These are phyloP conservation scores for Bombus affinis DNA, from an alignment of 1,140 invertebrate genomes.

Conservation along the genomic window DNA sequence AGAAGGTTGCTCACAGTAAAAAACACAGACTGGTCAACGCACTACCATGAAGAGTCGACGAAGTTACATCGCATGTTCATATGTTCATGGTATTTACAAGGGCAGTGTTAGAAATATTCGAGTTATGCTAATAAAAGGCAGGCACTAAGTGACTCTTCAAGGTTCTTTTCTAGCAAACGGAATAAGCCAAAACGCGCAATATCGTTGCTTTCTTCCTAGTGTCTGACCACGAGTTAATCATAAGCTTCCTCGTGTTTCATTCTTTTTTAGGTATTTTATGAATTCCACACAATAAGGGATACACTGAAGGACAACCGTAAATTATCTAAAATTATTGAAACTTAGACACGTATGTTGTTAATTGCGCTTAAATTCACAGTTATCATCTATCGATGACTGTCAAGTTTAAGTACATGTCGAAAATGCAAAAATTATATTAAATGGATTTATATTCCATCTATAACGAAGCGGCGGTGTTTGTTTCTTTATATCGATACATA, in stretches of 20 bases:
- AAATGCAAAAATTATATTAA: constrained; percentile 29
- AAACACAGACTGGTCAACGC: not conserved
- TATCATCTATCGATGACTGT: not conserved
- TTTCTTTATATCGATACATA: not conserved
- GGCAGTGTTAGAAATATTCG: constrained; percentile 74
- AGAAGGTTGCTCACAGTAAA: too few species aligned
- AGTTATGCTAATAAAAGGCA: constrained; percentile 70
- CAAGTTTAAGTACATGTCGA: constrained; percentile 51
- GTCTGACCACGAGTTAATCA: not conserved
- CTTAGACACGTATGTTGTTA: not conserved
- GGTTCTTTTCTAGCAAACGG: constrained; percentile 39
- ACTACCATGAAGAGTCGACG: constrained; percentile 37
- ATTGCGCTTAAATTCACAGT: not conserved
- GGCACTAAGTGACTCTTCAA: constrained; percentile 74
- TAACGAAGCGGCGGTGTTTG: not conserved
- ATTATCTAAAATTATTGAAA: constrained; percentile 16
- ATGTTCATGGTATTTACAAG: constrained; percentile 69
- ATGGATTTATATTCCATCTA: not conserved
- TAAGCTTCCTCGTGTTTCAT: not conserved
- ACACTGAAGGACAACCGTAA: constrained; percentile 15
- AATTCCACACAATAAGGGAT: not conserved
- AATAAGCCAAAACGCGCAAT: constrained; percentile 42
- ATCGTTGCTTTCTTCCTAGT: constrained; percentile 5
- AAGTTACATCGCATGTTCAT: constrained; percentile 22
- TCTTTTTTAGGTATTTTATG: not conserved